A percentile compares a stretch with the other conserved stretches of the same genome.
Conservation (phyloP, 2,888 invertebrate species). For the Strigamia maritima region DNA sequence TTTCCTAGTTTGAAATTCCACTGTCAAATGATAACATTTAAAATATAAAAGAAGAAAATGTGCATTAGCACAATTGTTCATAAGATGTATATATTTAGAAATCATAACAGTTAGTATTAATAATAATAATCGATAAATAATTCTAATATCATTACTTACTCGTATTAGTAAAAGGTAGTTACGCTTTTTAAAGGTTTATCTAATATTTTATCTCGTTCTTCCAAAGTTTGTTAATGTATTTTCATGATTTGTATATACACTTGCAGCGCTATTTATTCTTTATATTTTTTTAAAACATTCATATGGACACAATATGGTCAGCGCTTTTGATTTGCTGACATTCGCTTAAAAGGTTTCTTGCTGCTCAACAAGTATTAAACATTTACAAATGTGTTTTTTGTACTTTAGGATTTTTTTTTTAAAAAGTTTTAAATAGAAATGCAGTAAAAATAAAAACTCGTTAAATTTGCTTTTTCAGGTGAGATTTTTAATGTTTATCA, state of each 20-base stretch:
- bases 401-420: neutral
- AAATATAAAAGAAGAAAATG: neutral
- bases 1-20: conserved; percentile 16
- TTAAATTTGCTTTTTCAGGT: neutral
- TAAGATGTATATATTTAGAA: conserved; percentile 23
- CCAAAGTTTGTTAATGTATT: conserved; percentile 31
- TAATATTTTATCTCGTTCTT: conserved; percentile 30
- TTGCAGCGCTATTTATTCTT: conserved; percentile 23
- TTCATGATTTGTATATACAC: neutral
- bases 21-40: neutral
- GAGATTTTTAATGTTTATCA: neutral
- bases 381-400: neutral
- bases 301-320: neutral
- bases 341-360: neutral
- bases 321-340: neutral
- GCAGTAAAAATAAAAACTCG: neutral
- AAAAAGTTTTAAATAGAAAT: neutral
- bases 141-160: neutral
- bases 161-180: conserved; percentile 20
- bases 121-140: conserved; percentile 18
- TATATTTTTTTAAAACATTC: conserved; percentile 16
- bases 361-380: neutral
- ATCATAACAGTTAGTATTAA: neutral
- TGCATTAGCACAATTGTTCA: conserved; percentile 13
- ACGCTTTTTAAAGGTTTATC: conserved; percentile 22